Conservation (phyloP, 2,797 vertebrate genomes). For the Psittacula echo region DNA sequence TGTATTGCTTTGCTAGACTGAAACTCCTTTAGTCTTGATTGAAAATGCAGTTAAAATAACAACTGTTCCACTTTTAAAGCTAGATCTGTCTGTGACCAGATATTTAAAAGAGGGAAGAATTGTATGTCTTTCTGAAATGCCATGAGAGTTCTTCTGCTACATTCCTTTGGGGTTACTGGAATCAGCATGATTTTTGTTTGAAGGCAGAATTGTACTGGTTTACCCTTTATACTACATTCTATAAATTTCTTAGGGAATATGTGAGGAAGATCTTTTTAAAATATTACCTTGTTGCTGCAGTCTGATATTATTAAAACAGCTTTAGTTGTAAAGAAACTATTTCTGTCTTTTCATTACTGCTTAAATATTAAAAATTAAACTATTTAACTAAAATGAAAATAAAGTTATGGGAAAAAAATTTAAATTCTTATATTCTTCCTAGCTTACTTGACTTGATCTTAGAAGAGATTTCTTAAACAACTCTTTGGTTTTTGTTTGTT, state of each 20-base stretch:
- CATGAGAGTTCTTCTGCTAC: background rate
- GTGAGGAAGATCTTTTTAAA: background rate
- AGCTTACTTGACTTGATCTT: background rate
- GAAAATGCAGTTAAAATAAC: background rate
- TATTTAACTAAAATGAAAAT: background rate
- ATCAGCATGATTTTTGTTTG: background rate
- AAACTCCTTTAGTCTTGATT: background rate
- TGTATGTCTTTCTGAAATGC: background rate
- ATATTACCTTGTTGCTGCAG: background rate
- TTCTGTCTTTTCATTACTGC: background rate
- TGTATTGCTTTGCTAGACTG: background rate
- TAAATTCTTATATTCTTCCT: background rate
- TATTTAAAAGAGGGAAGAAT: background rate
- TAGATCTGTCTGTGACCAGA: background rate
- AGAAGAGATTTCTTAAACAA: background rate
- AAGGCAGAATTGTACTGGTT: background rate
- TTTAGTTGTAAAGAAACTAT: background rate
- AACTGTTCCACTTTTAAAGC: background rate
- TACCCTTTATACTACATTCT: background rate
- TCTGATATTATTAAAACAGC: background rate
- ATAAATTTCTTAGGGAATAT: background rate
- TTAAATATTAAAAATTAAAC: background rate
- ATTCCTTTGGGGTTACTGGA: background rate
- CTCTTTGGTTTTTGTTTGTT: background rate
- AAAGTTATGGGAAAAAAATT: background rate